Conservation (phyloP, 2,797 vertebrate species). For the Propithecus perrieri region DNA sequence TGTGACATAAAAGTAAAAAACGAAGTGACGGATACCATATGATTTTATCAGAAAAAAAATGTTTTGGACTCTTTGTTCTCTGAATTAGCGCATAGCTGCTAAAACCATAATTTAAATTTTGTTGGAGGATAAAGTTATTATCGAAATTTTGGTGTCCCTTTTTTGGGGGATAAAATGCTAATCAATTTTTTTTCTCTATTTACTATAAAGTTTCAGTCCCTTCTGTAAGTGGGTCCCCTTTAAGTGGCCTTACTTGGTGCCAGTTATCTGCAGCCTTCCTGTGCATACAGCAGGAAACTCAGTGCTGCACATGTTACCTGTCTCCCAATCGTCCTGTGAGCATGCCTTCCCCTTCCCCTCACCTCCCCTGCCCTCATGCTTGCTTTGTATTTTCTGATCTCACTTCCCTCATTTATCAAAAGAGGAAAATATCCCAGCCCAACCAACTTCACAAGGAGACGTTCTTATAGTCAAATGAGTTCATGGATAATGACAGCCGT, state of each 20-base stretch:
- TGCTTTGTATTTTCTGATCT: not conserved
- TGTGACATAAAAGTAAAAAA: not conserved
- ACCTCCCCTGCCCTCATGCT: not conserved
- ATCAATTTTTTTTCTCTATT: not conserved
- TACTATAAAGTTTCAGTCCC: not conserved
- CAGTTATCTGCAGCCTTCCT: not conserved
- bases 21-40: not conserved
- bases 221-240: not conserved
- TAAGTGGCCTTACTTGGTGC: not conserved
- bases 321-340: not conserved
- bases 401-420: not conserved
- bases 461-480: not conserved
- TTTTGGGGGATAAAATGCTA: not conserved
- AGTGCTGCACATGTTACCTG: not conserved
- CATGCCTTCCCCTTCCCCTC: not conserved
- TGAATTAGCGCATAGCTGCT: not conserved
- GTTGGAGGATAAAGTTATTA: not conserved
- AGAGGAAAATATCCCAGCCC: not conserved
- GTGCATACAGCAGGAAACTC: not conserved
- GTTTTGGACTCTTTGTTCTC: not conserved
- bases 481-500: not conserved
- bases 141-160: not conserved
- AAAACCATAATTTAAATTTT: not conserved
- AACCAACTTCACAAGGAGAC: not conserved
- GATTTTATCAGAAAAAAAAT: not conserved